phyloP scores from a whole-genome alignment of 2,797 vertebrate species.

The Borostomias antarcticus region DNA sequence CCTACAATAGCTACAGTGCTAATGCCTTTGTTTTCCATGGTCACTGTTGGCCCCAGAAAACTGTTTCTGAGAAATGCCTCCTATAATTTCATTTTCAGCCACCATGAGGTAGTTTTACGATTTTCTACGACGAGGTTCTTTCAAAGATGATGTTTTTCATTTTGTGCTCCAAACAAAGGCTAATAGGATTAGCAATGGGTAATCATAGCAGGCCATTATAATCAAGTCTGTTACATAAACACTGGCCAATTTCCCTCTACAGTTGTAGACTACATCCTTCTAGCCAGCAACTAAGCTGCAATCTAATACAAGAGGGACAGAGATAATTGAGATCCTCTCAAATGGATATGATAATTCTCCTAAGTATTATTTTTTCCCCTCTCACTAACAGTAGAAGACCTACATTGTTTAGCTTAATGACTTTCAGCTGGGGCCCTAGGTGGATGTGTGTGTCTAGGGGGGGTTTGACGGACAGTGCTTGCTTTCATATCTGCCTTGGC shows the following conservation, averaged over 20 bases:
- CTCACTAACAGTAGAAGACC: conserved; percentile 88
- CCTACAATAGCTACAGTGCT: too few species aligned
- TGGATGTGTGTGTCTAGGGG: not conserved
- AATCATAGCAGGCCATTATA: conserved; percentile 70
- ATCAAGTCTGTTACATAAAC: conserved; percentile 46
- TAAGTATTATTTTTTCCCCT: conserved; percentile 77
- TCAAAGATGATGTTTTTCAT: conserved; percentile 50
- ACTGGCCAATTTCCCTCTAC: conserved; percentile 32
- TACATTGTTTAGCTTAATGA: conserved; percentile 90
- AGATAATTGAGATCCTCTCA: conserved; percentile 87
- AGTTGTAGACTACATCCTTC: conserved; percentile 27
- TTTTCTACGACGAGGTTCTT: too few species aligned
- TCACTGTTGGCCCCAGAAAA: not conserved
- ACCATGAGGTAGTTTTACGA: not conserved
- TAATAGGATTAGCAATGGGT: conserved; percentile 75
- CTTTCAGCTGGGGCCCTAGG: conserved; percentile 89
- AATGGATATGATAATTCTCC: conserved; percentile 82
- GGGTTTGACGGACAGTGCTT: conserved; percentile 88
- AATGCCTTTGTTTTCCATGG: conserved; percentile 15
- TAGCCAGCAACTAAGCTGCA: conserved; percentile 19
- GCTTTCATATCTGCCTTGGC: conserved; percentile 87
- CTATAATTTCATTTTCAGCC: not conserved
- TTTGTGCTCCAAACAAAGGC: conserved; percentile 71
- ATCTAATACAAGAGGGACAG: conserved; percentile 26
- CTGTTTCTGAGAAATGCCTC: not conserved